Percentiles rank a stretch among this genome's conserved stretches.
phyloP scores from a whole-genome alignment of 2,888 invertebrate species.

The Smittia sp. region DNA sequence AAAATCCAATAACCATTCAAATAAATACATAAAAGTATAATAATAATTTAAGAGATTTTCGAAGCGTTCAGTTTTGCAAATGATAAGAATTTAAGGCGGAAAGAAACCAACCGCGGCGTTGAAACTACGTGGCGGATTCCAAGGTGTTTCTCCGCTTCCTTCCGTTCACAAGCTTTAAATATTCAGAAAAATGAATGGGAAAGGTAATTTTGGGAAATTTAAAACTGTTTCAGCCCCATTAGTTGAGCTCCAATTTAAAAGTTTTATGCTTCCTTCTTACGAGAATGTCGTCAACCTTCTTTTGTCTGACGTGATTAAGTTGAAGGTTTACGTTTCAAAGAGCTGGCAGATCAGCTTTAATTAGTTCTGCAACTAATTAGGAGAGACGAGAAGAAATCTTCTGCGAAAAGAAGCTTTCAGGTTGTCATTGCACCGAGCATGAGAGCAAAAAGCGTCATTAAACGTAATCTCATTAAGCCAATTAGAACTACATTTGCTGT shows the following conservation, averaged over 20 bases:
- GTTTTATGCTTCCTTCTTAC: neutral
- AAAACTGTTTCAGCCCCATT: neutral
- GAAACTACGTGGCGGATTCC: neutral
- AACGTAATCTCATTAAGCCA: slow-evolving; percentile 22
- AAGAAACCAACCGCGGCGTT: neutral
- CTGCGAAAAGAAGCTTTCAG: too few species aligned
- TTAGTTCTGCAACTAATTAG: too few species aligned
- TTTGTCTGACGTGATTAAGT: too few species aligned
- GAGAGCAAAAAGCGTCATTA: neutral
- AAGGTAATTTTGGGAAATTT: neutral
- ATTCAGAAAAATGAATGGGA: neutral
- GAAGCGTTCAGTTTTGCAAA: slow-evolving; percentile 6
- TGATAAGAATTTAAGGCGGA: neutral
- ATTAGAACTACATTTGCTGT: neutral
- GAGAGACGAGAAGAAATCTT: too few species aligned
- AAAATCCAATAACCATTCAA: slow-evolving; percentile 38
- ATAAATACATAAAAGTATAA: slow-evolving; percentile 33
- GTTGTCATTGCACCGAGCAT: neutral
- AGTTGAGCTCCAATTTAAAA: neutral
- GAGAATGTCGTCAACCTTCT: too few species aligned
- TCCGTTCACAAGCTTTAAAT: neutral
- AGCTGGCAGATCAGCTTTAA: too few species aligned
- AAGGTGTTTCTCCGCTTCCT: neutral
- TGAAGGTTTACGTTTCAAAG: too few species aligned
- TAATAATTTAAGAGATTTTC: slow-evolving; percentile 37